These are phyloP conservation scores for Euura lappo DNA, from an alignment of 1,140 invertebrate species.

Conservation along the genomic window DNA sequence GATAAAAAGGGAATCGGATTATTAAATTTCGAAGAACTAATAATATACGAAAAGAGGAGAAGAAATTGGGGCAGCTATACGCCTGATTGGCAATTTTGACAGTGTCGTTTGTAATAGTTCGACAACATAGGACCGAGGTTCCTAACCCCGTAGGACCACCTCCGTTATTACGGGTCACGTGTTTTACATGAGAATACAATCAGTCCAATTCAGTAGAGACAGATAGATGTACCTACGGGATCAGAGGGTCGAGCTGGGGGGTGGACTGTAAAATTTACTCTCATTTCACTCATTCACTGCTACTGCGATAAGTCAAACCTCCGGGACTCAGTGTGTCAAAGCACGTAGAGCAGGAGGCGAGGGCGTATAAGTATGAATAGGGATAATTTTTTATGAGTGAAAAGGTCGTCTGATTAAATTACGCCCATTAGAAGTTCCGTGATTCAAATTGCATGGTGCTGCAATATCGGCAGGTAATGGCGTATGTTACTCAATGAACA, in stretches of 20 bases:
- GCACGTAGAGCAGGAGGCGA: neutral
- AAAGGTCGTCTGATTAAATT: too few relatives aligned
- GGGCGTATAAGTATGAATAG: conserved; percentile 28
- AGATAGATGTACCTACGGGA: conserved; percentile 19
- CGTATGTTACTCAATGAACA: too few relatives aligned
- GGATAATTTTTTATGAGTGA: conserved; percentile 26
- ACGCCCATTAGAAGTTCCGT: too few relatives aligned
- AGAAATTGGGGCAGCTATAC: too few relatives aligned
- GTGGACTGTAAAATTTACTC: conserved; percentile 35
- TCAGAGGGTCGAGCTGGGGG: conserved; percentile 11
- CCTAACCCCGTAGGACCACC: neutral
- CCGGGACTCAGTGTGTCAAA: conserved; percentile 26
- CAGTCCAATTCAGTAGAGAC: conserved; percentile 43
- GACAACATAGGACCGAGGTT: conserved; percentile 14
- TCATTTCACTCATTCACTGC: conserved; percentile 23
- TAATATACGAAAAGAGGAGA: too few relatives aligned
- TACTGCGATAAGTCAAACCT: conserved; percentile 33
- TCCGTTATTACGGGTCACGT: conserved; percentile 32
- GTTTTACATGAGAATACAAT: conserved; percentile 51
- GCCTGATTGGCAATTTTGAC: too few relatives aligned
- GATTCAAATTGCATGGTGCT: too few relatives aligned
- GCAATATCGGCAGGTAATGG: too few relatives aligned
- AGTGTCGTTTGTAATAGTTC: too few relatives aligned
- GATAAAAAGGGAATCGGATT: too few relatives aligned
- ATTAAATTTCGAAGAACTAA: too few relatives aligned